Evolutionary conservation across 2,797 vertebrate species (phyloP).

Genomic region (Tachyglossus aculeatus): DNA sequence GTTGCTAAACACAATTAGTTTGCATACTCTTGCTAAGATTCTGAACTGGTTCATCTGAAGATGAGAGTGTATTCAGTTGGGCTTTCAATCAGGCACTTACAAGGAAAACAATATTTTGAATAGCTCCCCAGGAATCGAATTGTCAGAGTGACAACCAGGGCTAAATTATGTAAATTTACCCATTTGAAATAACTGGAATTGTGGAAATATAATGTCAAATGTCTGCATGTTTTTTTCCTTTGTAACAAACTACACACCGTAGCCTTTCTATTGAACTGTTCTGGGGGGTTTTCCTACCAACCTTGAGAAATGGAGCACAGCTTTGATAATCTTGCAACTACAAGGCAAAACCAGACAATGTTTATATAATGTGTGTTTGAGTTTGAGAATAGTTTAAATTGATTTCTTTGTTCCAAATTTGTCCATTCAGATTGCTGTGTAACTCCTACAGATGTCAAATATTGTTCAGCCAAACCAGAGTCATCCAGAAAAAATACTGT

Average conservation of each 20-base stretch:
- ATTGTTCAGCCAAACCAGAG: constrained; percentile 25
- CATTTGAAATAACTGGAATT: not conserved
- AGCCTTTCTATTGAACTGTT: rapidly evolving
- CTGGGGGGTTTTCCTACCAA: rapidly evolving
- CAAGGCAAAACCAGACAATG: rapidly evolving
- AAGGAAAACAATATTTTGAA: too few relatives aligned
- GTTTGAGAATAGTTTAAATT: constrained; percentile 34
- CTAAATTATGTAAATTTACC: not conserved
- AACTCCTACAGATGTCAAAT: constrained; percentile 58
- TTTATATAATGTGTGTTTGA: not conserved
- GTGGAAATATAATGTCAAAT: rapidly evolving
- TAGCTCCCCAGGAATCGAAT: too few relatives aligned
- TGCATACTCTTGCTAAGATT: too few relatives aligned
- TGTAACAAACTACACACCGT: rapidly evolving
- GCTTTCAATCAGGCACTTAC: too few relatives aligned
- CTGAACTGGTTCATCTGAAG: too few relatives aligned
- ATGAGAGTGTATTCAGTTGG: too few relatives aligned
- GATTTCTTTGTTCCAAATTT: constrained; percentile 19
- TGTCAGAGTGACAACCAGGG: rapidly evolving
- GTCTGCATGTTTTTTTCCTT: too few relatives aligned
- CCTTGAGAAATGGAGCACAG: not conserved
- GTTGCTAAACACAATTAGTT: too few relatives aligned
- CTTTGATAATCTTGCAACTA: rapidly evolving
- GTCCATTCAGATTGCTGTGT: constrained; percentile 52
- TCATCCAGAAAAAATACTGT: constrained; percentile 64